Evolutionary conservation across 2,797 vertebrate genomes (phyloP).

Genomic region (Furcifer pardalis): DNA sequence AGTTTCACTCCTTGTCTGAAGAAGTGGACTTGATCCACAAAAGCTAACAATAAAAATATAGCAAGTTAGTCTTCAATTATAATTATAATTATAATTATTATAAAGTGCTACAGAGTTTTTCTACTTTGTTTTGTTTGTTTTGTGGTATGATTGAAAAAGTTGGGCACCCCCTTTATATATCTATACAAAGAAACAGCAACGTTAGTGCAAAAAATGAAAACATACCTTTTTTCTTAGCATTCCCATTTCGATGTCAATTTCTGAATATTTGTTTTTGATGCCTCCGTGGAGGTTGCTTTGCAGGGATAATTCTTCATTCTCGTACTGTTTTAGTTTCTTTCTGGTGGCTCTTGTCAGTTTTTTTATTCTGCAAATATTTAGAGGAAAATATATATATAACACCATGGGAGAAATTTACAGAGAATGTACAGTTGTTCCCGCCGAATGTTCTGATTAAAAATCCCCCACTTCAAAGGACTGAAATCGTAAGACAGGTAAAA

Average conservation of each 20-base stretch:
- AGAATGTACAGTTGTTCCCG: not conserved
- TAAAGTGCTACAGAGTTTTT: not conserved
- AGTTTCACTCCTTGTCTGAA: too few species aligned
- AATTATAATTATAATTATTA: too few species aligned
- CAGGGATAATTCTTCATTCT: slow-evolving; percentile 73
- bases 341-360: slow-evolving; percentile 83
- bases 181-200: not conserved
- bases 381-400: slow-evolving; percentile 18
- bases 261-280: slow-evolving; percentile 68
- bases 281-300: slow-evolving; percentile 77
- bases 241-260: slow-evolving; percentile 73
- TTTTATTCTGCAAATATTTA: slow-evolving; percentile 79
- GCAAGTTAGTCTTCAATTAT: too few species aligned
- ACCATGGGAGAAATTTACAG: not conserved
- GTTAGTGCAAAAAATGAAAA: not conserved
- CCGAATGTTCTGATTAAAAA: slow-evolving; percentile 4
- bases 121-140: not conserved
- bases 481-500: too few species aligned
- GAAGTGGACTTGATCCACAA: too few species aligned
- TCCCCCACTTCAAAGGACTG: not conserved
- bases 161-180: not conserved
- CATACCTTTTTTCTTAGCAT: slow-evolving; percentile 85
- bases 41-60: too few species aligned
- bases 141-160: not conserved
- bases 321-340: slow-evolving; percentile 83